A percentile compares a stretch with the other conserved stretches of the same genome.
These are phyloP conservation scores for Orthosia cruda DNA, from an alignment of 2,888 invertebrate species.

Conservation along the genomic window DNA sequence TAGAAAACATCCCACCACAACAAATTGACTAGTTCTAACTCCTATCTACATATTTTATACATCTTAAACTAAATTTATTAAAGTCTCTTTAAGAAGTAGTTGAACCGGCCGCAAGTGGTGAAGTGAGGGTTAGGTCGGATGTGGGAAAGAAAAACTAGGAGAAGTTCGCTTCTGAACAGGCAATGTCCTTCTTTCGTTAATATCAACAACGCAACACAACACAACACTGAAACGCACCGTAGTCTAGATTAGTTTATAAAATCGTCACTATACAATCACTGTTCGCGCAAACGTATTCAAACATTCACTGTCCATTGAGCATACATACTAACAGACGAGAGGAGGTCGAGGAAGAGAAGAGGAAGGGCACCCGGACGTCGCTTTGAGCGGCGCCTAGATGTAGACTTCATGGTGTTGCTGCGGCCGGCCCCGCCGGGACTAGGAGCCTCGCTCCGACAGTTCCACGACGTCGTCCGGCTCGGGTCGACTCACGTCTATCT, in stretches of 20 bases:
- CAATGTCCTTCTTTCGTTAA: conserved; percentile 76
- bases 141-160: conserved; percentile 75
- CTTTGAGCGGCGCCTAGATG: conserved; percentile 81
- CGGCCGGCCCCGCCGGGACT: conserved; percentile 91
- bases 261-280: conserved; percentile 76
- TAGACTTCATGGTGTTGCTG: conserved; percentile 90
- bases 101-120: conserved; percentile 89
- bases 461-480: conserved; percentile 86
- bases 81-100: conserved; percentile 86
- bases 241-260: conserved; percentile 52
- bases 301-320: conserved; percentile 82
- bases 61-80: conserved; percentile 83
- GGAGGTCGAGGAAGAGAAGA: conserved; percentile 67
- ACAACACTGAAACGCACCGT: conserved; percentile 74
- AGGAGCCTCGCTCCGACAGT: conserved; percentile 88
- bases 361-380: conserved; percentile 64
- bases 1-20: conserved; percentile 90
- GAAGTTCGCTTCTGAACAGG: conserved; percentile 72
- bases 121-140: conserved; percentile 76
- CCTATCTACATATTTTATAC: conserved; percentile 87
- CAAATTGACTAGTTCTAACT: conserved; percentile 91
- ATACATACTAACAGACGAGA: conserved; percentile 75
- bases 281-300: conserved; percentile 87
- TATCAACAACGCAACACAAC: conserved; percentile 77
- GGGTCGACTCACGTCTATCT: conserved; percentile 89